phyloP scores from a whole-genome alignment of 2,888 invertebrate species.

The Glyphotaelius pellucidus region DNA sequence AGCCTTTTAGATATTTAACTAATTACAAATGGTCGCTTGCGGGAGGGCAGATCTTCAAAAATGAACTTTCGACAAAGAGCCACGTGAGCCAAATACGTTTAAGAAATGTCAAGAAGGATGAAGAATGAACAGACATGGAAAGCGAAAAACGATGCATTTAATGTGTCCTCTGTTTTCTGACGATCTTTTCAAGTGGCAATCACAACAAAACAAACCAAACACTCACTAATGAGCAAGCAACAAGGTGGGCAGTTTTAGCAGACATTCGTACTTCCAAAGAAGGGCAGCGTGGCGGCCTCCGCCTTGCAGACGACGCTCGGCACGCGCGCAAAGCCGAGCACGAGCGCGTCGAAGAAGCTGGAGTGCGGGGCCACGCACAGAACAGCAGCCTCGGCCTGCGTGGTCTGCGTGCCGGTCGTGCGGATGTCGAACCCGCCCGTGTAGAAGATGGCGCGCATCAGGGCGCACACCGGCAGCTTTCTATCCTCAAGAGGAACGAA shows the following conservation, averaged over 20 bases:
- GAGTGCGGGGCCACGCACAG: slow-evolving; percentile 94
- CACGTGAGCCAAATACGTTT: no score
- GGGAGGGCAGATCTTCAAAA: no score
- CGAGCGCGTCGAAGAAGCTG: slow-evolving; percentile 92
- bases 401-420: slow-evolving; percentile 82
- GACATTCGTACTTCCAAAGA: slow-evolving; percentile 90
- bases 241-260: neutral
- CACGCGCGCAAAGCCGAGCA: slow-evolving; percentile 89
- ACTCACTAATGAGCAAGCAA: neutral
- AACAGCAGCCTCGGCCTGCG: slow-evolving; percentile 85
- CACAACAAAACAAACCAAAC: neutral
- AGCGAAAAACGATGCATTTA: neutral
- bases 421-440: slow-evolving; percentile 87
- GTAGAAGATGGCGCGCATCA: slow-evolving; percentile 87
- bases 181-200: neutral
- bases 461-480: slow-evolving; percentile 81
- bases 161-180: neutral
- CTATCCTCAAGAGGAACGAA: slow-evolving; percentile 70
- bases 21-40: no score
- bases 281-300: slow-evolving; percentile 87
- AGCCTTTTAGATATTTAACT: no score
- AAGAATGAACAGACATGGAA: neutral
- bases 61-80: no score
- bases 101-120: no score
- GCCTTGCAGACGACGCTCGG: slow-evolving; percentile 94